Evolutionary conservation across 37 sponge, comb jelly and placozoan genomes (phyloP), one percentile per base, ranked within the genome.

Genomic region (Halichondria panicea): DNA sequence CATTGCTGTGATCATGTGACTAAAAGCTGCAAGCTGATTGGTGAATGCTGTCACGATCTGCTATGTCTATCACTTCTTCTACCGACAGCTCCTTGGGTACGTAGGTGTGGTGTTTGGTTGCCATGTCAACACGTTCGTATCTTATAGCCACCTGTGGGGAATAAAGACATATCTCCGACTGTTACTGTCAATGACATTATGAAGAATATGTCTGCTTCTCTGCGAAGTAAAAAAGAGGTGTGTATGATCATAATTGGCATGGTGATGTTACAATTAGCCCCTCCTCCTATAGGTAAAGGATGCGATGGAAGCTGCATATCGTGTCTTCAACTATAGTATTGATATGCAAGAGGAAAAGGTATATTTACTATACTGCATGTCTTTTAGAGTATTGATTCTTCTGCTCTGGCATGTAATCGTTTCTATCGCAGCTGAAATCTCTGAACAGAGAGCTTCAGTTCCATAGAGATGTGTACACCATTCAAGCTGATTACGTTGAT

Each of bases 31-130:
- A 53, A 74, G 75, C 8, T 74, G 67, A 53, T 82, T 40, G 66
- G 58, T 24, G 67, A 82, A 13, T 82, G 58, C 36, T 84, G 85
- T 40, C 63, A 64, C 22, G 70, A 57, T 22, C 53, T 89, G 22
- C 67, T 89, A 37, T 66, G 72, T 15, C 50, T 89, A n/a, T 84
- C 85, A 15, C 80, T 89, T 7, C 58, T 89, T 37, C 62, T 89
- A 11, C 89, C 89, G 1, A 28, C 79, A 38, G 80, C 79, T 43
- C 84, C 84, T 0, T 78, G 80, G 76, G 87, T 87, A 34, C 64
- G 87, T 50, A 12, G 7, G n/a, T n/a, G n/a, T n/a, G n/a, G n/a
- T n/a, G n/a, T n/a, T n/a, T n/a, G n/a, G n/a, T n/a, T n/a, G n/a
- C n/a, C n/a, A n/a, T n/a, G n/a, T n/a, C n/a, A n/a, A n/a, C n/a